Conservation (phyloP, 2,113 vertebrate genomes). For the Passer montanus region DNA sequence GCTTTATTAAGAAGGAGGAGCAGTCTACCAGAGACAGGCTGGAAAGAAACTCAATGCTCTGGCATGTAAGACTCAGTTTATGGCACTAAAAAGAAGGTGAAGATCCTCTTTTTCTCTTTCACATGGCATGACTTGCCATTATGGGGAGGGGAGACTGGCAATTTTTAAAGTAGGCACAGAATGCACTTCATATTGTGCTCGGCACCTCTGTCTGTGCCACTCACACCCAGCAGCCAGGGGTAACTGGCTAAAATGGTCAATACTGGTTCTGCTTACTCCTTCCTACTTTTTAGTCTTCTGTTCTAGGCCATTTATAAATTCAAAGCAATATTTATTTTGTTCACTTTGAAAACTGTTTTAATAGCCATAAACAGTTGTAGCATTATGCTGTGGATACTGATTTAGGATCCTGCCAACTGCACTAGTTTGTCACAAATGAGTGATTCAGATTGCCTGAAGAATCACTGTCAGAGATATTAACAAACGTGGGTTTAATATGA, state of each 20-base stretch:
- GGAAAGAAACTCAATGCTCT: neutral
- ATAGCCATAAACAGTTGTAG: neutral
- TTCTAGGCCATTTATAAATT: neutral
- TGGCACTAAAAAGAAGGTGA: neutral
- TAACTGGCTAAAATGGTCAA: neutral
- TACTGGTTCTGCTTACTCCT: neutral
- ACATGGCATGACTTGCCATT: neutral
- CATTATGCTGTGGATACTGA: neutral
- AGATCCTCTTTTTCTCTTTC: neutral
- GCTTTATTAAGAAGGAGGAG: neutral
- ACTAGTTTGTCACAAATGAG: neutral
- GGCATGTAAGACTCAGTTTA: neutral
- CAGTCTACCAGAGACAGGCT: neutral
- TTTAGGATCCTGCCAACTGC: neutral
- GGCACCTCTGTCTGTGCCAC: neutral
- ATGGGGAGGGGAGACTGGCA: neutral
- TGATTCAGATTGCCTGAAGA: neutral
- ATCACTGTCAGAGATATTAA: neutral
- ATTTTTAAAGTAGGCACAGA: neutral
- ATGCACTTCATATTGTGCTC: neutral
- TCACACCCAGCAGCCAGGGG: neutral
- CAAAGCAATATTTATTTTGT: neutral
- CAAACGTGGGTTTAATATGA: neutral
- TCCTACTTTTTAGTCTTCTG: neutral
- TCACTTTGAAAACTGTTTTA: neutral